Evolutionary conservation across 2,797 vertebrate genomes (phyloP).

Genomic region (Anomalospiza imberbis): DNA sequence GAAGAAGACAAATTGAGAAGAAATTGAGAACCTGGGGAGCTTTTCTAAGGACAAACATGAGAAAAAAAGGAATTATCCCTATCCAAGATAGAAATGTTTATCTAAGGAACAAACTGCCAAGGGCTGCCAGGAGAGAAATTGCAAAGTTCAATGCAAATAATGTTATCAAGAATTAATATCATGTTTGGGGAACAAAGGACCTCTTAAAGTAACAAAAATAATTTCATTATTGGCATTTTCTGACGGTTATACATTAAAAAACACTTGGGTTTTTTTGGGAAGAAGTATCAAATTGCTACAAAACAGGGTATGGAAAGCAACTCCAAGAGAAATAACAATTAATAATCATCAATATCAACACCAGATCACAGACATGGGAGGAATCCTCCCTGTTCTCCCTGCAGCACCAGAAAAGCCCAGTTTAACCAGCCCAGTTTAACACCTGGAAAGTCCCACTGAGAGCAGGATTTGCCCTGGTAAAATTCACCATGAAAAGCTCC

Average conservation of each 20-base stretch:
- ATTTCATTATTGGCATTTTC: neutral
- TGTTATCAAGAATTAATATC: neutral
- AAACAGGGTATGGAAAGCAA: neutral
- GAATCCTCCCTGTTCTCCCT: neutral
- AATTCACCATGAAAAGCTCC: neutral
- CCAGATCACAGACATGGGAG: neutral
- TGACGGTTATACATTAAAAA: neutral
- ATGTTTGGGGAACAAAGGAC: neutral
- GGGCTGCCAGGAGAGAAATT: neutral
- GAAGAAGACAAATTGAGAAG: neutral
- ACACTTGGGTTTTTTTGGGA: neutral
- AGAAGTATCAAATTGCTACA: neutral
- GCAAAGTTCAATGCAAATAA: neutral
- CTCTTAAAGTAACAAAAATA: neutral
- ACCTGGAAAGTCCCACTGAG: fast-evolving
- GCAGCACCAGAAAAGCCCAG: neutral
- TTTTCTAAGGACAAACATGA: neutral
- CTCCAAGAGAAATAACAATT: neutral
- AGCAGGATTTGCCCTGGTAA: fast-evolving
- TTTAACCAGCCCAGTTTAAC: neutral
- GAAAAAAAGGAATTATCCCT: neutral
- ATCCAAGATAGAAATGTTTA: fast-evolving
- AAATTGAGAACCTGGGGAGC: neutral
- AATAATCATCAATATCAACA: neutral
- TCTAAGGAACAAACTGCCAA: neutral